Conservation (phyloP, 2,113 vertebrate genomes). For the Oryzias celebensis region DNA sequence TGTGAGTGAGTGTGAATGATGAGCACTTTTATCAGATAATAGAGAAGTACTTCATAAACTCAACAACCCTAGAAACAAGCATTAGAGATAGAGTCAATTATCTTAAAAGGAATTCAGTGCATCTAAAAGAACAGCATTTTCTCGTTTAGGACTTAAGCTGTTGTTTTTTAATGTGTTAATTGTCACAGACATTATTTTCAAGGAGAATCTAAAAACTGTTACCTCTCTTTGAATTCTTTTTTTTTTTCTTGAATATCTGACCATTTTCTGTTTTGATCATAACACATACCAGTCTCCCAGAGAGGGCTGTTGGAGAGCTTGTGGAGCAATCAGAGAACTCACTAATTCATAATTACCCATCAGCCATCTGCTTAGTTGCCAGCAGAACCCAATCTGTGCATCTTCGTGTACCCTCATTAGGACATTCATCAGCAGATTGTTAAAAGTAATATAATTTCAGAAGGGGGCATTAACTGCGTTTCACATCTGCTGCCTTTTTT, state of each 20-base stretch:
- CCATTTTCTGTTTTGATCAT: slow-evolving; percentile 23
- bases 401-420: slow-evolving; percentile 36
- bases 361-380: slow-evolving; percentile 44
- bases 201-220: slow-evolving; percentile 29
- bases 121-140: background rate
- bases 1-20: too few relatives aligned
- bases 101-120: too few relatives aligned
- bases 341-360: slow-evolving; percentile 63
- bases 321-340: slow-evolving; percentile 43
- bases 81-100: too few relatives aligned
- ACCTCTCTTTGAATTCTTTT: slow-evolving; percentile 22
- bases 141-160: background rate
- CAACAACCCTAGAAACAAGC: too few relatives aligned
- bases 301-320: slow-evolving; percentile 28
- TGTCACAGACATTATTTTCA: slow-evolving; percentile 34
- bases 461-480: slow-evolving; percentile 29
- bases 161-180: slow-evolving; percentile 40
- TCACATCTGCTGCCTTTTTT: slow-evolving; percentile 33
- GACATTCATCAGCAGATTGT: slow-evolving; percentile 31
- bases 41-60: too few relatives aligned
- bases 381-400: slow-evolving; percentile 28
- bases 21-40: too few relatives aligned
- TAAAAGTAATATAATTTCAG: slow-evolving; percentile 27
- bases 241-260: slow-evolving; percentile 23
- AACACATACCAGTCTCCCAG: slow-evolving; percentile 45